These are phyloP conservation scores for Leucoraja ocellata DNA, from an alignment of 2,797 vertebrate species.

Conservation along the genomic window DNA sequence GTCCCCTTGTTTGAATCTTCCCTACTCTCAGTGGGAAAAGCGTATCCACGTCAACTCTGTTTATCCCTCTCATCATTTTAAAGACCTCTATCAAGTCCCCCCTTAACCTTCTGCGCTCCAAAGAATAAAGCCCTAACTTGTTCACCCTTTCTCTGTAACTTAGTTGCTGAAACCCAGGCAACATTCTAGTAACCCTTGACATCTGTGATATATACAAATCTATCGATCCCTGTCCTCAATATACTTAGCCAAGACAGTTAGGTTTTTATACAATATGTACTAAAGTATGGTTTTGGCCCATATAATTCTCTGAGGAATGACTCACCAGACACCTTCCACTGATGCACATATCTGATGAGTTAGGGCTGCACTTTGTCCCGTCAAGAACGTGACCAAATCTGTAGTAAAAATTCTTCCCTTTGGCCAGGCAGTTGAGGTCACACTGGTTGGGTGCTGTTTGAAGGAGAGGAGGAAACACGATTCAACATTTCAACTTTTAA, in stretches of 20 bases:
- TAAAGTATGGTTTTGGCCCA: neutral
- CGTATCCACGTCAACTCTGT: too few relatives aligned
- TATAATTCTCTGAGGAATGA: neutral
- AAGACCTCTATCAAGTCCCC: too few relatives aligned
- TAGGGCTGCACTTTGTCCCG: constrained; percentile 55
- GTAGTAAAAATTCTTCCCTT: constrained; percentile 66
- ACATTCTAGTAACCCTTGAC: too few relatives aligned
- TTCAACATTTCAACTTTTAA: neutral
- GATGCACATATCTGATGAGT: constrained; percentile 55
- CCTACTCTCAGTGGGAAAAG: too few relatives aligned
- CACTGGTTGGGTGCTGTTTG: constrained; percentile 59
- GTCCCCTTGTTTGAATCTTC: too few relatives aligned
- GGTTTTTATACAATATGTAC: neutral
- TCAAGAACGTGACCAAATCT: constrained; percentile 65
- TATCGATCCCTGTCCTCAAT: too few relatives aligned
- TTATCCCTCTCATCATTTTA: too few relatives aligned
- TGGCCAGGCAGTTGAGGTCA: constrained; percentile 64
- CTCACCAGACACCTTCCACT: constrained; percentile 60
- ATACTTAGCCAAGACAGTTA: neutral
- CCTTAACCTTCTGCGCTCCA: too few relatives aligned
- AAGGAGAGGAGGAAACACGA: neutral
- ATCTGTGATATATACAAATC: too few relatives aligned
- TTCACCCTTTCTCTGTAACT: too few relatives aligned
- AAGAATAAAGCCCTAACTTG: too few relatives aligned
- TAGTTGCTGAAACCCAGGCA: too few relatives aligned